phyloP scores from a whole-genome alignment of 2,888 invertebrate genomes.

The Orthonychiurus folsomi region DNA sequence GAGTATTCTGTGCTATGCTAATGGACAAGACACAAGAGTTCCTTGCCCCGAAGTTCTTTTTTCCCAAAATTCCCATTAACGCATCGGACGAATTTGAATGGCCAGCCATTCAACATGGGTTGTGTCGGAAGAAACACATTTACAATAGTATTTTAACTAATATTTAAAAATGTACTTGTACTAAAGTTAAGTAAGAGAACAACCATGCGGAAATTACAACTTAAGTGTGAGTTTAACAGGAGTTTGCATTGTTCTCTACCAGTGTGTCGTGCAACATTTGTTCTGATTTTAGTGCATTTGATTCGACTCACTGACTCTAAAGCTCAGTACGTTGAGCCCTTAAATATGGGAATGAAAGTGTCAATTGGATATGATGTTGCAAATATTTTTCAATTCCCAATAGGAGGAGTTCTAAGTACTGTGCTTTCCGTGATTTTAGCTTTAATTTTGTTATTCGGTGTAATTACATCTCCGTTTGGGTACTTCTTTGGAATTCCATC shows the following conservation, averaged over 20 bases:
- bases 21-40: no score
- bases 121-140: no score
- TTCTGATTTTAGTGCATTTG: background rate
- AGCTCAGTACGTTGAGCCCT: constrained; percentile 10
- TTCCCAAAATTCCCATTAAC: background rate
- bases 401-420: constrained; percentile 15
- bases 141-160: no score
- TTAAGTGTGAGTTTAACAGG: no score
- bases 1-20: no score
- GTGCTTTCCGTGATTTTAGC: constrained; percentile 22
- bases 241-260: no score
- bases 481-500: constrained; percentile 40
- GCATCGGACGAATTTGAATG: background rate
- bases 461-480: constrained; percentile 38
- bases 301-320: background rate
- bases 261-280: background rate
- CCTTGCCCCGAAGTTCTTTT: no score
- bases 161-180: no score
- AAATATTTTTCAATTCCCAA: constrained; percentile 31
- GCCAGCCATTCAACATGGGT: background rate
- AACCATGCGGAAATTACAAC: no score
- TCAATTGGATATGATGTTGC: constrained; percentile 35
- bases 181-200: no score
- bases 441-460: constrained; percentile 33
- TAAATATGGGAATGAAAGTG: constrained; percentile 13